Percentiles rank a stretch among this genome's conserved stretches.
Evolutionary conservation across 2,113 vertebrate species (phyloP).

Genomic region (Bos taurus): ARS-UCD2.0 NC_037357.1:74937501-74938000

Average conservation of each 20-base stretch:
- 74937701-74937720: background rate
- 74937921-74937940: background rate
- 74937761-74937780: background rate
- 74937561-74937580: background rate
- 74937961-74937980: background rate
- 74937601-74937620: background rate
- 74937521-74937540: background rate
- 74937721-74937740: background rate
- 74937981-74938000: background rate
- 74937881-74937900: background rate
- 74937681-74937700: background rate
- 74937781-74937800: constrained; percentile 1
- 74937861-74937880: background rate
- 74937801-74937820: background rate
- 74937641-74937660: background rate
- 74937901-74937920: background rate
- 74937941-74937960: background rate
- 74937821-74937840: background rate
- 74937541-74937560: background rate
- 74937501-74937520: background rate
- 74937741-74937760: background rate
- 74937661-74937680: background rate
- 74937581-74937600: background rate
- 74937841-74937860: background rate
- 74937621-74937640: background rate